These are phyloP conservation scores for Lagria hirta DNA, from an alignment of 2,888 invertebrate genomes.

Conservation along the genomic window DNA sequence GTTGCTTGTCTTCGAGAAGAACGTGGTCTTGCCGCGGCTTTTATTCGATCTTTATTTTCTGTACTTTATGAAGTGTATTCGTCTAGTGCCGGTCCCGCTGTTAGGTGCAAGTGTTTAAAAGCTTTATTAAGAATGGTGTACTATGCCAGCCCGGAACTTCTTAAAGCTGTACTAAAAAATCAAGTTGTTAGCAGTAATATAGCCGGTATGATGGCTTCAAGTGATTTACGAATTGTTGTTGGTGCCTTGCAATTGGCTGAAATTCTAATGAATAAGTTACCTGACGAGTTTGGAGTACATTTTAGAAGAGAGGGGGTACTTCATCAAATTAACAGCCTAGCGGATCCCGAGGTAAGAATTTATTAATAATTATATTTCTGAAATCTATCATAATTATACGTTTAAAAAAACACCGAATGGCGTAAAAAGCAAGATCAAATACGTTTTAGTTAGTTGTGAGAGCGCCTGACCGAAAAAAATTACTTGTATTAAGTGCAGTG, in stretches of 20 bases:
- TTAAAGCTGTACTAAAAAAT: constrained; percentile 72
- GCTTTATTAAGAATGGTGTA: constrained; percentile 95
- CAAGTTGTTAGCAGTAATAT: constrained; percentile 93
- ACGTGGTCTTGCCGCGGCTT: constrained; percentile 67
- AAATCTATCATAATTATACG: no score
- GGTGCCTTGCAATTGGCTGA: constrained; percentile 96
- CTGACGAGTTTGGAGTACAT: constrained; percentile 92
- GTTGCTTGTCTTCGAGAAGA: constrained; percentile 71
- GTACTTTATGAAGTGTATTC: constrained; percentile 98
- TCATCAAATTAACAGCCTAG: constrained; percentile 76
- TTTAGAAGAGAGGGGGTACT: constrained; percentile 98
- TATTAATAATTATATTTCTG: no score
- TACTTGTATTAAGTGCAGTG: no score
- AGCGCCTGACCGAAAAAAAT: no score
- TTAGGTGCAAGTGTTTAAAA: constrained; percentile 94
- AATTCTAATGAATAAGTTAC: constrained; percentile 94
- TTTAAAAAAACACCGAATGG: no score
- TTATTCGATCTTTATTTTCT: constrained; percentile 78
- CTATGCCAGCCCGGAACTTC: constrained; percentile 84
- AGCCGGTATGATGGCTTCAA: constrained; percentile 97
- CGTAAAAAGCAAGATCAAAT: no score
- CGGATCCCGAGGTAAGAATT: constrained; percentile 63
- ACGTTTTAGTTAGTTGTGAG: no score
- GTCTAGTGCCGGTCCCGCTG: constrained; percentile 96
- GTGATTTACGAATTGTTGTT: constrained; percentile 93